Conservation (phyloP, 2,797 vertebrate genomes). For the Mergus octosetaceus region DNA sequence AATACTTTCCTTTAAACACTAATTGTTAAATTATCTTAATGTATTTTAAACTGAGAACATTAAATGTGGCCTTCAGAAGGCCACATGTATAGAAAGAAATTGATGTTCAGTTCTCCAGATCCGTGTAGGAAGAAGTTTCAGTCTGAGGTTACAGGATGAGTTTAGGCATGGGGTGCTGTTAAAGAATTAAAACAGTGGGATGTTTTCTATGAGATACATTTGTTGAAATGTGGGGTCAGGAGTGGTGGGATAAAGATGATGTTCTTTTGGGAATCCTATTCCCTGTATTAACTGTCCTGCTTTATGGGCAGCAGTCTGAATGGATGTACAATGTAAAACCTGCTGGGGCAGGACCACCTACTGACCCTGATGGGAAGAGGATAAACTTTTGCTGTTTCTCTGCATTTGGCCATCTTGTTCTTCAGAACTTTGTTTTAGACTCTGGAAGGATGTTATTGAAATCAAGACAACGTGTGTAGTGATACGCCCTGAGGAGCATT, state of each 20-base stretch:
- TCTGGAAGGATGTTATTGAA: constrained; percentile 23
- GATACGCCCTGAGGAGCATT: background rate
- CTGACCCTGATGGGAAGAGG: background rate
- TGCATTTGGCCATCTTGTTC: background rate
- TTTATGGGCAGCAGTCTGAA: background rate
- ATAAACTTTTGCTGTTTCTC: background rate
- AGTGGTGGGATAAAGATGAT: background rate
- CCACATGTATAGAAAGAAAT: background rate
- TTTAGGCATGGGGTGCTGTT: background rate
- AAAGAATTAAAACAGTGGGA: background rate
- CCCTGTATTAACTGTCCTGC: background rate
- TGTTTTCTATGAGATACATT: rapidly evolving
- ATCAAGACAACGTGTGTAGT: background rate
- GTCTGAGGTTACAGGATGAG: background rate
- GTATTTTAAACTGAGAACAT: background rate
- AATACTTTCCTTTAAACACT: background rate
- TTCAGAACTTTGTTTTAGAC: background rate
- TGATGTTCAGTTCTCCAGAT: background rate
- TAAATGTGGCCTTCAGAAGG: background rate
- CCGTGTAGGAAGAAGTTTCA: background rate
- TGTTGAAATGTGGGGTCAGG: background rate
- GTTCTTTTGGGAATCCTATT: background rate
- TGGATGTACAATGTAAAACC: background rate
- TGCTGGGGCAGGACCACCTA: background rate
- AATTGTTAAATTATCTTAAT: background rate